Evolutionary conservation across 2,888 invertebrate species (phyloP), one percentile per base, ranked within the genome.

Genomic region (Allolobophora icterica): DNA sequence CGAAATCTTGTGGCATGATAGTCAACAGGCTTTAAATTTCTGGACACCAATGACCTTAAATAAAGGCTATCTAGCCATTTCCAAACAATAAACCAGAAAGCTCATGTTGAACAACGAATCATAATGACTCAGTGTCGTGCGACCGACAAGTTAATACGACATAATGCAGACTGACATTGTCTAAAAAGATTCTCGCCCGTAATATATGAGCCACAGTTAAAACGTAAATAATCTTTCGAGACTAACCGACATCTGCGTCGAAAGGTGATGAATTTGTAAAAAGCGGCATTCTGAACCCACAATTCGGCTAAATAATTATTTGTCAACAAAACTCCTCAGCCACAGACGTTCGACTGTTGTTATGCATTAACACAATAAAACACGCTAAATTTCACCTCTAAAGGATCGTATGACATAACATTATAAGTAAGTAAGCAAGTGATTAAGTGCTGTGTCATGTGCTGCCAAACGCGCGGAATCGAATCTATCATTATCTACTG

Each of bases 161-260:
- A 71, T 71, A 71, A n/a, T n/a, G 71, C 30, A 71, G 71, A n/a
- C 71, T 71, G 71, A 8, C 71, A 71, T 71, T 71, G 71, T 71
- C 71, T 71, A 30, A 71, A n/a, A 30, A 30, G n/a, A 71, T 71
- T 71, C 71, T 71, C 71, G 71, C n/a, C 71, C 30, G 71, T 71
- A 6, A n/a, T 71, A 71, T 13, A 71, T 11, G 6, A 71, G n/a
- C n/a, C 8, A n/a, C 71, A 30, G n/a, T 71, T 71, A 30, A 30
- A 71, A 71, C 13, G 71, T 71, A 71, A 40, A 33, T 40, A n/a
- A 33, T 34, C 35, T 15, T 33, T 71, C 34, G 33, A n/a, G 11
- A 42, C 90, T 90, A 33, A 91, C 91, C 91, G 58, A 91, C 91
- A n/a, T 89, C 89, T 30, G 90, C 40, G 91, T 91, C 91, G 84